Conservation (phyloP, 1,140 invertebrate species). For the Diploscapter pachys region DNA sequence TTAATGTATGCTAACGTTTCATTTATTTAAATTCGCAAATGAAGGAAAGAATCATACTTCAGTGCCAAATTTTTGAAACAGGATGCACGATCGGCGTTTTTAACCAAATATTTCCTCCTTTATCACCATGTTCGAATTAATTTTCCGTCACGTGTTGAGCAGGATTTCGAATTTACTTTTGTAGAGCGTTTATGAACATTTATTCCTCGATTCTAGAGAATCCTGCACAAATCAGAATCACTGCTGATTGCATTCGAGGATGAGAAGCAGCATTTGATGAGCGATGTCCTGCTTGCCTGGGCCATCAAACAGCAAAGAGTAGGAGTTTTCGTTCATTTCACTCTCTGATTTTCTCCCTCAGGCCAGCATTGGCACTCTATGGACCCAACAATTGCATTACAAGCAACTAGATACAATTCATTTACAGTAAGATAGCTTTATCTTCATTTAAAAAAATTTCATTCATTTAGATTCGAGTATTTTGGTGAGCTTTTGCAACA, state of each 20-base stretch:
- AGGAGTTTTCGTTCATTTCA: background rate
- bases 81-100: too few species aligned
- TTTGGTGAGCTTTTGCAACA: slow-evolving; percentile 57
- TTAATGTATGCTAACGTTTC: too few species aligned
- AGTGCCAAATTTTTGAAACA: too few species aligned
- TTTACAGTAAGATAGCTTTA: slow-evolving; percentile 40
- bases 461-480: slow-evolving; percentile 49
- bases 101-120: too few species aligned
- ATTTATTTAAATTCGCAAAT: too few species aligned
- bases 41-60: too few species aligned
- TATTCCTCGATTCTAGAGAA: slow-evolving; percentile 37
- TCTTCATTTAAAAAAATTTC: background rate
- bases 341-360: background rate
- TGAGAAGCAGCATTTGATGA: slow-evolving; percentile 57
- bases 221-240: slow-evolving; percentile 32
- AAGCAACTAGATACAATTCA: slow-evolving; percentile 48
- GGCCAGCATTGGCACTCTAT: slow-evolving; percentile 50
- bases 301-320: slow-evolving; percentile 57
- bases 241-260: slow-evolving; percentile 50
- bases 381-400: slow-evolving; percentile 56
- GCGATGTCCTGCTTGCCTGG: slow-evolving; percentile 49
- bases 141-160: background rate
- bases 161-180: slow-evolving; percentile 6
- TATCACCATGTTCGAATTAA: too few species aligned
- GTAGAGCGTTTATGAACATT: background rate